phyloP scores from a whole-genome alignment of 1,140 invertebrate genomes.

The Neodiprion pinetum region DNA sequence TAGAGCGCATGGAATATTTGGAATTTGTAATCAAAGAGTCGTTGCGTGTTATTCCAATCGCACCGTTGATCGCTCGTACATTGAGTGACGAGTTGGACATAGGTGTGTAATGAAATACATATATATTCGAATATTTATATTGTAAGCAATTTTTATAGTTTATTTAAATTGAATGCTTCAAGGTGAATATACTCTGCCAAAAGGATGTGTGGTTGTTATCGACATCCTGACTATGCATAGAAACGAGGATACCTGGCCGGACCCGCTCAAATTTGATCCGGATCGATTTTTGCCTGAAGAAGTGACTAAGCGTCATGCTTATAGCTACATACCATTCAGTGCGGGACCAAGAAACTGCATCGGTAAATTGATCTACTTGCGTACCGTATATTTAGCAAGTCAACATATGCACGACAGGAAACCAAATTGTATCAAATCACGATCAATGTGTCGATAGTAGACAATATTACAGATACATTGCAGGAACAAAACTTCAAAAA shows the following conservation, averaged over 20 bases:
- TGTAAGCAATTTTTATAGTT: background rate
- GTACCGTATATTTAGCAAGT: background rate
- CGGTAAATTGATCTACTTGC: conserved; percentile 40
- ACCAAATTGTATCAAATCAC: background rate
- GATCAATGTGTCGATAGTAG: background rate
- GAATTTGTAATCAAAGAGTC: background rate
- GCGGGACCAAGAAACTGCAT: conserved; percentile 66
- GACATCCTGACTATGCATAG: conserved; percentile 22
- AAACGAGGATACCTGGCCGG: conserved; percentile 59
- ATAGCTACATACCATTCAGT: conserved; percentile 64
- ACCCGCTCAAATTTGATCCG: conserved; percentile 68
- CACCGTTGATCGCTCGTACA: background rate
- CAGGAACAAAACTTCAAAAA: background rate
- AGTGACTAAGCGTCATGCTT: conserved; percentile 46
- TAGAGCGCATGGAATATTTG: background rate
- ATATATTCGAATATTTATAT: background rate
- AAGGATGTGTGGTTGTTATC: background rate
- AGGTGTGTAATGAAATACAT: background rate
- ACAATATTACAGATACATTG: background rate
- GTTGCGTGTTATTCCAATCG: background rate
- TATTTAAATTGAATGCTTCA: background rate
- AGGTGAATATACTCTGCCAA: background rate
- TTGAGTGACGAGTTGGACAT: background rate
- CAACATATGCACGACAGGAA: background rate
- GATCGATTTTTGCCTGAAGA: conserved; percentile 64